Conservation (phyloP, 2,888 invertebrate species). For the Thumatha senex region DNA sequence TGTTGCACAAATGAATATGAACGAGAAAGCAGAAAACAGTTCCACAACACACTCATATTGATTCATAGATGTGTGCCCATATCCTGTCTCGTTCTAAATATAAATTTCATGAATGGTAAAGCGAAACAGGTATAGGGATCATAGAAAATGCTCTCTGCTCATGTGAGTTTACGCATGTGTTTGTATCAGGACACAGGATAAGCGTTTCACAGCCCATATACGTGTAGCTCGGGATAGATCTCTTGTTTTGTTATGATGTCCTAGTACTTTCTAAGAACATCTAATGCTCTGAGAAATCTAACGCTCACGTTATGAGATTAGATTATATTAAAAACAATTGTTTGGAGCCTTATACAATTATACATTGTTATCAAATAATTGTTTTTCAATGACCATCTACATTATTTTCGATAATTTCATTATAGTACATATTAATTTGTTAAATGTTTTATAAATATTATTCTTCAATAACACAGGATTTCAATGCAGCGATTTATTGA, state of each 20-base stretch:
- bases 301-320: conserved; percentile 19
- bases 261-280: conserved; percentile 82
- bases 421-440: too few relatives aligned
- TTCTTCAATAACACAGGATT: too few relatives aligned
- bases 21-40: conserved; percentile 16
- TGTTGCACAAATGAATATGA: conserved; percentile 10
- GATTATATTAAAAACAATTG: too few relatives aligned
- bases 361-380: too few relatives aligned
- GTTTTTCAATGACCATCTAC: too few relatives aligned
- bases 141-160: conserved; percentile 56
- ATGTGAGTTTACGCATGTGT: conserved; percentile 49
- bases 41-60: conserved; percentile 36
- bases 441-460: too few relatives aligned
- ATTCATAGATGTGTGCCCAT: conserved; percentile 39
- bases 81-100: conserved; percentile 44
- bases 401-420: too few relatives aligned
- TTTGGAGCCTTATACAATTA: too few relatives aligned
- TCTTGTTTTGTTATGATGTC: conserved; percentile 60
- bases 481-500: too few relatives aligned
- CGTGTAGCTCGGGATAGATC: conserved; percentile 59
- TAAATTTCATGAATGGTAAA: conserved; percentile 28
- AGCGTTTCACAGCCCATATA: conserved; percentile 58
- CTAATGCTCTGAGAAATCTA: conserved; percentile 77
- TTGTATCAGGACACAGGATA: conserved; percentile 54
- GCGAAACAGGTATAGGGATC: conserved; percentile 63